These are phyloP conservation scores for Sinhomidia bicolor DNA, from an alignment of 2,888 invertebrate genomes.

Conservation along the genomic window DNA sequence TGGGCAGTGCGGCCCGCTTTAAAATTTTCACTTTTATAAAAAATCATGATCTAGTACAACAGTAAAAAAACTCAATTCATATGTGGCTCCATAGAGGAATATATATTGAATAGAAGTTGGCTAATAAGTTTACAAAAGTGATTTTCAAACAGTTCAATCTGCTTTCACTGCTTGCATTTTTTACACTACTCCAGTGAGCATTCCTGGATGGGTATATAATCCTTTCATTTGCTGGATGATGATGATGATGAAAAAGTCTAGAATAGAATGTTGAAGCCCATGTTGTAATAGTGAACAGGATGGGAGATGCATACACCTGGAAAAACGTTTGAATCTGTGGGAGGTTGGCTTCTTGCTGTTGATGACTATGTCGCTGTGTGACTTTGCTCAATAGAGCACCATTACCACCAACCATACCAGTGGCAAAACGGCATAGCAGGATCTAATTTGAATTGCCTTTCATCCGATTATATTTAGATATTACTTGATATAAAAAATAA, in stretches of 20 bases:
- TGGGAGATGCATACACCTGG: constrained; percentile 53
- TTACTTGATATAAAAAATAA: constrained; percentile 48
- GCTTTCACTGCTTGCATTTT: not conserved
- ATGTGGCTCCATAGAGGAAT: constrained; percentile 41
- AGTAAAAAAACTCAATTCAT: not conserved
- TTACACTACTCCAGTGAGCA: not conserved
- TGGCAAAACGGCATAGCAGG: constrained; percentile 69
- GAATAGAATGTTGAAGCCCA: not conserved
- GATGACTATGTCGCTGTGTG: constrained; percentile 38
- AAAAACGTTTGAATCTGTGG: constrained; percentile 63
- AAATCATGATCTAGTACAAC: not conserved
- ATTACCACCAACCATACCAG: constrained; percentile 54
- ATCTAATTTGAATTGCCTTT: constrained; percentile 72
- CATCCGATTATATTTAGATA: constrained; percentile 64
- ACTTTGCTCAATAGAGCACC: constrained; percentile 45
- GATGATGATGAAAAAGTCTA: not conserved
- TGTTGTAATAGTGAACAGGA: not conserved
- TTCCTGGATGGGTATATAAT: too few relatives aligned
- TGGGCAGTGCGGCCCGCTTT: too few relatives aligned
- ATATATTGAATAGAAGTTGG: not conserved
- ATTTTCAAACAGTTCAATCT: constrained; percentile 7
- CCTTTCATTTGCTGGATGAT: constrained; percentile 39
- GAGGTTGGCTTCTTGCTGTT: constrained; percentile 58
- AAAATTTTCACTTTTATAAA: not conserved
- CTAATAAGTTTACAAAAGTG: not conserved